Evolutionary conservation across 2,888 invertebrate genomes (phyloP).

Genomic region (Ornithoptera priamus): DNA sequence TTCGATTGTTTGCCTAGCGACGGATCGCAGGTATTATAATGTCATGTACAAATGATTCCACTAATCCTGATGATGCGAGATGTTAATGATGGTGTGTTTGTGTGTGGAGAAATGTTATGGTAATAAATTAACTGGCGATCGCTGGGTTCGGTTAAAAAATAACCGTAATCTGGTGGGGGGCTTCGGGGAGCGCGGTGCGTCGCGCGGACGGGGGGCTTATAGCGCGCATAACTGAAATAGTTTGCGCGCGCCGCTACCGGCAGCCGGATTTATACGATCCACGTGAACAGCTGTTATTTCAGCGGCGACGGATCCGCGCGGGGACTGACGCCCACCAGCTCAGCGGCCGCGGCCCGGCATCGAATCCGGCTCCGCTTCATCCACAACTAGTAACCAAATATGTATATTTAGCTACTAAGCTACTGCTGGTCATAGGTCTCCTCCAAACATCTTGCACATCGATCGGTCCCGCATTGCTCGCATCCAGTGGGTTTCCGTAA

Average conservation of each 20-base stretch:
- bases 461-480: too few relatives aligned
- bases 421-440: too few relatives aligned
- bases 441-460: too few relatives aligned
- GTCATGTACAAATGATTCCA: not conserved
- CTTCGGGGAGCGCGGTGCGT: conserved; percentile 19
- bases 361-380: conserved; percentile 3
- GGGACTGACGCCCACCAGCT: conserved; percentile 42
- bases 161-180: conserved; percentile 20
- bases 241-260: conserved; percentile 53
- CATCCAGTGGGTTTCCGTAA: too few relatives aligned
- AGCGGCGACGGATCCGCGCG: conserved; percentile 43
- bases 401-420: too few relatives aligned
- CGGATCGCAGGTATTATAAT: not conserved
- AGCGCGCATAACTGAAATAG: conserved; percentile 41
- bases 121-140: conserved; percentile 14
- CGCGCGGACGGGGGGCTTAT: conserved; percentile 31
- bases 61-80: conserved; percentile 4
- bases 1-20: conserved; percentile 12
- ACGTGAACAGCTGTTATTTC: conserved; percentile 50
- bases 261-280: conserved; percentile 53
- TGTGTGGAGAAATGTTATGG: conserved; percentile 17
- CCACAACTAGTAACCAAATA: too few relatives aligned
- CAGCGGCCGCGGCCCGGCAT: conserved; percentile 30
- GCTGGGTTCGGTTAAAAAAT: conserved; percentile 22
- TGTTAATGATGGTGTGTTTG: conserved; percentile 4